Conservation (phyloP, 2,888 invertebrate genomes). For the Protonemura montana region DNA sequence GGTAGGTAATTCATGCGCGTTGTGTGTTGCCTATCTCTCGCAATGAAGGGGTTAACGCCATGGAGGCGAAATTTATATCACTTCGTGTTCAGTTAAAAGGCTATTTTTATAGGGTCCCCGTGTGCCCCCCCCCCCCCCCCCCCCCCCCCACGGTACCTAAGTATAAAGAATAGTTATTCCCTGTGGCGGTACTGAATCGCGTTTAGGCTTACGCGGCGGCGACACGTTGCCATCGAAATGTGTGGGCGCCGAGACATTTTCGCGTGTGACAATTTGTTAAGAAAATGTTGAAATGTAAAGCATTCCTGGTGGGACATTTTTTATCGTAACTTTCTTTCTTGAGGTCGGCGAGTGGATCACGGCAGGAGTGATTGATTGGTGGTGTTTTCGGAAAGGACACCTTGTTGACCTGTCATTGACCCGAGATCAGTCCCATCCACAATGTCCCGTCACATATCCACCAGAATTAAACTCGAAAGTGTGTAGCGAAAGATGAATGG, state of each 20-base stretch:
- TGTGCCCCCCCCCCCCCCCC: too few species aligned
- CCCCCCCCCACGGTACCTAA: constrained; percentile 15
- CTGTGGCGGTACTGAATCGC: constrained; percentile 10
- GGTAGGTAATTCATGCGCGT: constrained; percentile 32
- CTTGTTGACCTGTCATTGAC: neutral
- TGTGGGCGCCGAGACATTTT: neutral
- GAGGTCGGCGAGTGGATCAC: neutral
- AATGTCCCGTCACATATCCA: neutral
- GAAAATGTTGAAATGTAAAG: neutral
- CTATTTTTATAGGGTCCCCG: constrained; percentile 38
- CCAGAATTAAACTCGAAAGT: neutral
- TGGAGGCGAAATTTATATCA: constrained; percentile 29
- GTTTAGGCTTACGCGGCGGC: neutral
- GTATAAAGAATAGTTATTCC: constrained; percentile 36
- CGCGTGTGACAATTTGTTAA: neutral
- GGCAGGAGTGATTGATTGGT: neutral
- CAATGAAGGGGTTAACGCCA: constrained; percentile 31
- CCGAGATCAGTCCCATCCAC: neutral
- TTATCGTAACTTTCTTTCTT: neutral
- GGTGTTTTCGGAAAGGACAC: neutral
- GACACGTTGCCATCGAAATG: neutral
- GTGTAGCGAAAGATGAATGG: too few species aligned
- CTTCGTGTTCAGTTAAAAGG: constrained; percentile 38
- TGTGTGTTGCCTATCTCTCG: constrained; percentile 25
- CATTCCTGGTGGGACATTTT: neutral